phyloP scores from a whole-genome alignment of 2,888 invertebrate species.

The Leptodirus hochenwartii region DNA sequence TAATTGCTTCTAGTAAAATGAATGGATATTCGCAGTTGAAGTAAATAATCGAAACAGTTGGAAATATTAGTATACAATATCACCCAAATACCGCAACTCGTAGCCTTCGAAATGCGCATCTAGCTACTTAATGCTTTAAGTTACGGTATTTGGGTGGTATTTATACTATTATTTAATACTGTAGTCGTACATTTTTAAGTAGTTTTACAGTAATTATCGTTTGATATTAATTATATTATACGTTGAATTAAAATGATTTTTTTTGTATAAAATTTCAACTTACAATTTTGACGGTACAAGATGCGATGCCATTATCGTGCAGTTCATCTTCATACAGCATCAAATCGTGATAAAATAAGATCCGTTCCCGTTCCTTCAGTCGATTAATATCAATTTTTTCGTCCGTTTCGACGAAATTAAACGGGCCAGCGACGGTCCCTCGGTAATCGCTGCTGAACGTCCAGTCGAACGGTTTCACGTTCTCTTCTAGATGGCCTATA shows the following conservation, averaged over 20 bases:
- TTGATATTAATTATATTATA: no score
- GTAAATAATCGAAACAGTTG: no score
- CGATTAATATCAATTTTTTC: conserved; percentile 74
- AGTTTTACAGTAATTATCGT: no score
- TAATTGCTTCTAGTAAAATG: not conserved
- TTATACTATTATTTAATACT: no score
- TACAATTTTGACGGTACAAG: conserved; percentile 84
- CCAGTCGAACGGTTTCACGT: conserved; percentile 90
- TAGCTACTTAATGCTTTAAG: no score
- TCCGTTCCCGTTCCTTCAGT: conserved; percentile 75
- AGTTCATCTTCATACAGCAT: conserved; percentile 95
- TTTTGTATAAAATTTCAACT: conserved; percentile 22
- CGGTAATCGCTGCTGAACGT: conserved; percentile 87
- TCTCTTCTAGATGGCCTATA: no score
- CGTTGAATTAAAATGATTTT: not conserved
- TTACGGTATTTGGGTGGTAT: no score
- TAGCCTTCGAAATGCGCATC: no score
- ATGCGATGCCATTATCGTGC: conserved; percentile 92
- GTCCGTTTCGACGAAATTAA: conserved; percentile 41
- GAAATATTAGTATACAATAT: no score
- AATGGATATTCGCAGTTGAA: no score
- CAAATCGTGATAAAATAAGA: conserved; percentile 85
- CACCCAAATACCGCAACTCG: no score
- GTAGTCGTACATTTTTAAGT: no score
- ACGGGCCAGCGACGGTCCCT: conserved; percentile 51